Evolutionary conservation across 2,797 vertebrate species (phyloP).

Genomic region (Columba guinea): DNA sequence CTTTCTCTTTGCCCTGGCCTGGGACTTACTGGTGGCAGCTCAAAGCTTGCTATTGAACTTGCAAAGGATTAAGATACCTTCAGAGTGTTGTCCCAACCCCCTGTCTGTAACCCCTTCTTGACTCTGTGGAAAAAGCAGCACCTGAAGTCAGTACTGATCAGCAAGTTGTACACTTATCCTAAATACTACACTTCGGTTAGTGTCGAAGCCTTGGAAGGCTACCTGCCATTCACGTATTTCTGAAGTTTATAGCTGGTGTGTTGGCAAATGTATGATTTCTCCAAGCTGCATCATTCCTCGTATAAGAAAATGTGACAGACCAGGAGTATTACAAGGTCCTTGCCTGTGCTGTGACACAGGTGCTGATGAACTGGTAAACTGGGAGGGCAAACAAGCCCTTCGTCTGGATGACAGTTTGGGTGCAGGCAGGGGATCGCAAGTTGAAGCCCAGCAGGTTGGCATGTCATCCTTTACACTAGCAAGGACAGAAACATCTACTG

Average conservation of each 20-base stretch:
- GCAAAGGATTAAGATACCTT: neutral
- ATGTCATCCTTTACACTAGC: neutral
- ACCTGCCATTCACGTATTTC: neutral
- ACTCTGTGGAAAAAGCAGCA: neutral
- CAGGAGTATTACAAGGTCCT: neutral
- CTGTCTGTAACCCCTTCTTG: neutral
- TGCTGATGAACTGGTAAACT: neutral
- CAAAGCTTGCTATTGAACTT: neutral
- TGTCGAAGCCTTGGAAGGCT: neutral
- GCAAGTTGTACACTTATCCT: neutral
- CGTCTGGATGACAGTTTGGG: neutral
- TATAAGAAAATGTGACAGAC: neutral
- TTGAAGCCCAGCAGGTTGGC: neutral
- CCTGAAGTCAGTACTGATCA: neutral
- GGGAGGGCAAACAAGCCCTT: neutral
- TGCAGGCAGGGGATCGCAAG: neutral
- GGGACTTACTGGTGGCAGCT: neutral
- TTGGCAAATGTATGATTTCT: neutral
- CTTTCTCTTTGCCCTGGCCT: neutral
- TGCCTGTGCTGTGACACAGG: neutral
- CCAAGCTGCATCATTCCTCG: rapidly evolving
- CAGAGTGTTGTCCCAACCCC: neutral
- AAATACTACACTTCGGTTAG: neutral
- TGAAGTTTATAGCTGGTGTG: neutral
- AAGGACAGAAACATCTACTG: neutral